Base-by-base conservation (phyloP, 1,140 invertebrate species). In the Ladona fulva region DNA sequence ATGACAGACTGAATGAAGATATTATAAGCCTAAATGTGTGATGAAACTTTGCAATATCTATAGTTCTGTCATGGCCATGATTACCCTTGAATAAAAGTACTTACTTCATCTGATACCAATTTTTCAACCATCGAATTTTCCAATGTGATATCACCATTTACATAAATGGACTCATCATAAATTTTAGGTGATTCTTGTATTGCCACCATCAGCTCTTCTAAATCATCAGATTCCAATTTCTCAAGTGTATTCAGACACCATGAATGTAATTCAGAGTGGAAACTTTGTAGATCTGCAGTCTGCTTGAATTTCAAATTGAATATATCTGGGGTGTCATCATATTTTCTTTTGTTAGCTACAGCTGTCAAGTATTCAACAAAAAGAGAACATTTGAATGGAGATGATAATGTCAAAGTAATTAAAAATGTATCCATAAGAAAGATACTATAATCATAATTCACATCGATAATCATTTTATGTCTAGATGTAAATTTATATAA, bases 291-390 rank as follows among this genome's bases (percentile, higher is more conserved):
- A 22, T 66, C 52, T 19, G 14, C 14, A 19, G 14, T 66, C 1
- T 3, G 52, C n/a, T 66, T 66, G 52, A 66, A 66, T 66, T 66
- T 66, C n/a, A 66, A 66, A 66, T 66, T 66, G n/a, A 66, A 66
- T 66, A 66, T 66, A 66, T 66, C 14, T 82, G 42, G 74, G 74
- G 42, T 16, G 0, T 77, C 24, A 14, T 37, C 75, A 42, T 79
- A 44, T 24, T 77, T 77, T 0, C 76, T 24, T 14, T 79, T 11
- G 10, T 82, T 73, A 0, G 77, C 42, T 0, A 80, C 59, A 59
- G 79, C 75, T 19, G 25, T 73, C 14, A 75, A 12, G 0, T 78
- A 29, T 1, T 3, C 22, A 44, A 80, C 24, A 22, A 11, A 42
- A 74, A 7, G 52, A 78, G 80, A 66, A 10, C 52, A 66, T 25